A percentile compares a stretch with the other conserved stretches of the same genome.
phyloP scores from a whole-genome alignment of 2,113 vertebrate species.

The Bos indicus region DNA sequence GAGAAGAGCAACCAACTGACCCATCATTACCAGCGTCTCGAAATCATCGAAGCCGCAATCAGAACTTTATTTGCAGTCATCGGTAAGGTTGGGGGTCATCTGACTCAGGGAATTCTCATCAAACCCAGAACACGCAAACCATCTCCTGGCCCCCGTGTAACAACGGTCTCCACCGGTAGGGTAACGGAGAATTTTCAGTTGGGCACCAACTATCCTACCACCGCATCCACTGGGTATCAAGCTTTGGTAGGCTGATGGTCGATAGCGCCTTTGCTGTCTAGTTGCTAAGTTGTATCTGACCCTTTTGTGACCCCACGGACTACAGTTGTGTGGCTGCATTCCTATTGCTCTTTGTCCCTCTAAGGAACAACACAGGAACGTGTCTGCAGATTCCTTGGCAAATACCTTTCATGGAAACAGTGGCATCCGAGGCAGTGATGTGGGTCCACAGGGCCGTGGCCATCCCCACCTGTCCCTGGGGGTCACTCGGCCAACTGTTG shows the following conservation, averaged over 20 bases:
- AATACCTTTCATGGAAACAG: background rate
- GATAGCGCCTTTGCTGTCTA: background rate
- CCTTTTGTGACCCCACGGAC: background rate
- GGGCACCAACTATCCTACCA: background rate
- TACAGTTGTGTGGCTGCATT: background rate
- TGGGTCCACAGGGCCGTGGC: rapidly evolving
- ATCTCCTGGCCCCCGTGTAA: background rate
- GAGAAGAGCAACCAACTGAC: slow-evolving; percentile 55
- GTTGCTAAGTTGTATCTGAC: background rate
- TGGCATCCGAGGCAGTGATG: background rate
- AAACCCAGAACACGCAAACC: background rate
- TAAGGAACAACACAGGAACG: background rate
- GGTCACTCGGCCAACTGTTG: rapidly evolving
- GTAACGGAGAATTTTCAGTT: background rate
- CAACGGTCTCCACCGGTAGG: background rate
- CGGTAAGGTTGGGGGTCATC: slow-evolving; percentile 81
- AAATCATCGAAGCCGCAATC: slow-evolving; percentile 86
- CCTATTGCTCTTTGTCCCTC: background rate
- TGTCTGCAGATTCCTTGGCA: background rate
- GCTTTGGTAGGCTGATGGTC: background rate
- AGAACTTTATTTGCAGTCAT: slow-evolving; percentile 83
- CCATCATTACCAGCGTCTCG: slow-evolving; percentile 76
- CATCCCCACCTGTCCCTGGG: rapidly evolving
- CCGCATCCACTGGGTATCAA: background rate
- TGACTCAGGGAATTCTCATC: background rate